Conservation (phyloP, 2,797 vertebrate species). For the Pseudochaenichthys georgianus region DNA sequence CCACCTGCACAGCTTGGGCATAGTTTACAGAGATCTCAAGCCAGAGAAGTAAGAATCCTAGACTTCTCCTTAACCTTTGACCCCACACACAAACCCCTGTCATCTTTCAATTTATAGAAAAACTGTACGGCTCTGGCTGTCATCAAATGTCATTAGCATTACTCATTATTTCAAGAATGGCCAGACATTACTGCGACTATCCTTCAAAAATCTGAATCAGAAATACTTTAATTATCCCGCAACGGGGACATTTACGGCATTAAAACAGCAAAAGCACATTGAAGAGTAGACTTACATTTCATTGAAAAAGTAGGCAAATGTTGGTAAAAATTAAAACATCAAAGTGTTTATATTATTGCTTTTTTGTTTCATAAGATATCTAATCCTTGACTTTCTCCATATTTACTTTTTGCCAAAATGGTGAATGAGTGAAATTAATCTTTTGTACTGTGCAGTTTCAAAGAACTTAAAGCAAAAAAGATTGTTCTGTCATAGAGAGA, state of each 20-base stretch:
- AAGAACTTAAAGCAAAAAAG: background rate
- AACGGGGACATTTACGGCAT: no score
- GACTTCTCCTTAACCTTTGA: slow-evolving; percentile 22
- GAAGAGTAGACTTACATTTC: no score
- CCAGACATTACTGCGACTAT: background rate
- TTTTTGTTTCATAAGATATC: background rate
- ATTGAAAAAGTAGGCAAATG: no score
- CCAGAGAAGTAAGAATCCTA: slow-evolving; percentile 95
- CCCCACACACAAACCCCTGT: slow-evolving; percentile 16
- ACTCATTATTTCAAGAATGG: background rate
- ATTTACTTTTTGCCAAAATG: background rate
- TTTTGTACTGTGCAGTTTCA: no score
- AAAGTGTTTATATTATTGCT: background rate
- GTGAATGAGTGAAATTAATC: no score
- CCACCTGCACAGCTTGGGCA: slow-evolving; percentile 98
- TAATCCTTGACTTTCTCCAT: background rate
- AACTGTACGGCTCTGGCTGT: background rate
- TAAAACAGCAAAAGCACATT: no score
- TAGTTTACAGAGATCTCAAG: slow-evolving; percentile 99
- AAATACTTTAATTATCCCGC: no score
- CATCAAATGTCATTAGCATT: background rate
- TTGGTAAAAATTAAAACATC: no score
- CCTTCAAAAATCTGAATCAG: background rate
- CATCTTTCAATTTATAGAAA: background rate
- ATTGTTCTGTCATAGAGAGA: background rate